phyloP scores from a whole-genome alignment of 2,797 vertebrate species.

The Phrynocephalus vlangalii region DNA sequence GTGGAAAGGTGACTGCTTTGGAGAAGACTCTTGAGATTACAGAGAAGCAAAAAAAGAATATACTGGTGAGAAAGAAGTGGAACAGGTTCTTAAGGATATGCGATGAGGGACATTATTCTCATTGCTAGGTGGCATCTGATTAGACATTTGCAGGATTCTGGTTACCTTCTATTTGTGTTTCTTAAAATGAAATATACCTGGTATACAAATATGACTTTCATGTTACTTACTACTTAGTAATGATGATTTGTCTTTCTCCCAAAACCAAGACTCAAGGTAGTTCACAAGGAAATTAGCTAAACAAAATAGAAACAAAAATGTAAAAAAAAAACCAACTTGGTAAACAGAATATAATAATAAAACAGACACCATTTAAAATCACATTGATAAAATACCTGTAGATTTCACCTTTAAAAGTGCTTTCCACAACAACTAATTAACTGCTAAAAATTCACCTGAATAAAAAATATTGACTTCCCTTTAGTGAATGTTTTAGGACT shows the following conservation, averaged over 20 bases:
- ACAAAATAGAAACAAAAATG: neutral
- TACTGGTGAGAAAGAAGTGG: constrained; percentile 64
- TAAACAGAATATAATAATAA: neutral
- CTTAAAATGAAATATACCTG: neutral
- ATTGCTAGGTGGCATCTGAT: neutral
- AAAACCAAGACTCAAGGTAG: neutral
- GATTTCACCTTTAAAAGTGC: neutral
- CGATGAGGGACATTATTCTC: neutral
- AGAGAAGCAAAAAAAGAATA: constrained; percentile 66
- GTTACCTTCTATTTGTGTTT: neutral
- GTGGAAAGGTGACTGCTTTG: constrained; percentile 63
- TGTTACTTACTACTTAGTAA: neutral
- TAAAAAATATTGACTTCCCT: neutral
- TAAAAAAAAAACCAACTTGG: neutral
- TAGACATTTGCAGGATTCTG: neutral
- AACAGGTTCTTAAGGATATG: neutral
- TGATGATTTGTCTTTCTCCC: neutral
- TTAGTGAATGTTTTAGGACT: too few species aligned
- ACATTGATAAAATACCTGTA: neutral
- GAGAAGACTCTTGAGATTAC: constrained; percentile 57
- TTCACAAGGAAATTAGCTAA: neutral
- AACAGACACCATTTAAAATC: neutral
- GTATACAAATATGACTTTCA: neutral
- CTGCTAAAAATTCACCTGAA: neutral
- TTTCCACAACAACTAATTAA: neutral